Conservation (phyloP, 2,888 invertebrate genomes). For the Cyrtodaria siliqua region DNA sequence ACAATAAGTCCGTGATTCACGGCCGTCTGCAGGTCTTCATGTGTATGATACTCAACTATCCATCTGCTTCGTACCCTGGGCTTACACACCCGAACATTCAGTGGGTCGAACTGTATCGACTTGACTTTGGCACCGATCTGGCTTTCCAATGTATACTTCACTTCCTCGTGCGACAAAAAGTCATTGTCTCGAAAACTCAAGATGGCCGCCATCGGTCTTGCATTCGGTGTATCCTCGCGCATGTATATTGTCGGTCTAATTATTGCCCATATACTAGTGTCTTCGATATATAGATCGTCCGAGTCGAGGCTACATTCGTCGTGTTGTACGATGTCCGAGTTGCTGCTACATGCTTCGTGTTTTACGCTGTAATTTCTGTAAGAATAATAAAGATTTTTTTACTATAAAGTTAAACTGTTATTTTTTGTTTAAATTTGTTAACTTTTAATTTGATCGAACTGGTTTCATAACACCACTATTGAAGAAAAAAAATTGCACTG, state of each 20-base stretch:
- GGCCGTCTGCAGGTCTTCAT: constrained; percentile 44
- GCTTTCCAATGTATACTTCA: constrained; percentile 53
- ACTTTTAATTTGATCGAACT: too few relatives aligned
- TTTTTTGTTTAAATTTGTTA: too few relatives aligned
- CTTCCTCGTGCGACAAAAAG: constrained; percentile 53
- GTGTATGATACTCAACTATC: constrained; percentile 48
- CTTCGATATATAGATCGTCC: constrained; percentile 12
- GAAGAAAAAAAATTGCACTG: too few relatives aligned
- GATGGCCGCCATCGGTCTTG: constrained; percentile 53
- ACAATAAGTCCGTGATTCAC: constrained; percentile 52
- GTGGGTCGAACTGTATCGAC: constrained; percentile 58
- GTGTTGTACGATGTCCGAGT: too few relatives aligned
- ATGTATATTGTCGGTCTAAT: constrained; percentile 55
- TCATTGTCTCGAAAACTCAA: constrained; percentile 69
- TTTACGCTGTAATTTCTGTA: too few relatives aligned
- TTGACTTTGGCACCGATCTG: constrained; percentile 45
- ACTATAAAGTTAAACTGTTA: too few relatives aligned
- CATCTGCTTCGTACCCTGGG: constrained; percentile 59
- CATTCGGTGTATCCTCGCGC: constrained; percentile 43
- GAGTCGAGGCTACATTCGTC: background rate
- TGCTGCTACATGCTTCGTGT: too few relatives aligned
- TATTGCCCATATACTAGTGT: background rate
- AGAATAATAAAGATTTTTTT: too few relatives aligned
- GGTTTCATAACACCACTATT: too few relatives aligned
- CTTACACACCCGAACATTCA: constrained; percentile 53